These are phyloP conservation scores for Pseudococcus viburni DNA, from an alignment of 2,888 invertebrate species.

Conservation along the genomic window DNA sequence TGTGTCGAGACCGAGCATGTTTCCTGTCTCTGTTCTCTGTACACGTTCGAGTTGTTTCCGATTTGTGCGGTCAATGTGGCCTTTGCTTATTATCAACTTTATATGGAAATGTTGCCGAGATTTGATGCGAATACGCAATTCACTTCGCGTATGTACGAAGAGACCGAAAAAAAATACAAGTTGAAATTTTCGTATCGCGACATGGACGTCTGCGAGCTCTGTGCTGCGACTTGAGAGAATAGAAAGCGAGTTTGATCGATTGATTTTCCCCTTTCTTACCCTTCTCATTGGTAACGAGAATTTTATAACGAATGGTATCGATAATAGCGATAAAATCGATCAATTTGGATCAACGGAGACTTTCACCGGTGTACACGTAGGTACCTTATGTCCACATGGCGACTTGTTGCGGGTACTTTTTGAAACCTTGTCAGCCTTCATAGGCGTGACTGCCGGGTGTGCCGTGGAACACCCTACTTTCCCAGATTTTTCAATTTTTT, in stretches of 20 bases:
- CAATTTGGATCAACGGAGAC: background rate
- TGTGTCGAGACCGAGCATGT: slow-evolving; percentile 37
- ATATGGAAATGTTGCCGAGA: slow-evolving; percentile 54
- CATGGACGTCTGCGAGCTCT: too few species aligned
- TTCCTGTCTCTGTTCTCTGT: slow-evolving; percentile 18
- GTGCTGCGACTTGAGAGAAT: background rate
- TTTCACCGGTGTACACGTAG: background rate
- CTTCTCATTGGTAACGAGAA: background rate
- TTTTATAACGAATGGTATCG: slow-evolving; percentile 22
- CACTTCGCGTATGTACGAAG: background rate
- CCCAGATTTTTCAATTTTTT: too few species aligned
- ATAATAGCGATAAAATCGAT: slow-evolving; percentile 9
- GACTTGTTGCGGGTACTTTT: background rate
- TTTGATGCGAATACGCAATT: slow-evolving; percentile 36
- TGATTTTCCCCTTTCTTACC: background rate
- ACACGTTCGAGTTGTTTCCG: slow-evolving; percentile 45
- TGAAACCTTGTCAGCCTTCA: background rate
- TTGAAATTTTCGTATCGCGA: too few species aligned
- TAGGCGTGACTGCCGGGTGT: too few species aligned
- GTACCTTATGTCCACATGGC: background rate
- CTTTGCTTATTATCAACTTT: slow-evolving; percentile 59
- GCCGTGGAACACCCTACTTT: too few species aligned
- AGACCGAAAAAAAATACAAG: too few species aligned
- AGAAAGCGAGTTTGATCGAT: slow-evolving; percentile 48
- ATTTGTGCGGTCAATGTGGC: slow-evolving; percentile 42